Evolutionary conservation across 2,888 invertebrate species (phyloP).

Genomic region (Schrankia costaestrigalis): DNA sequence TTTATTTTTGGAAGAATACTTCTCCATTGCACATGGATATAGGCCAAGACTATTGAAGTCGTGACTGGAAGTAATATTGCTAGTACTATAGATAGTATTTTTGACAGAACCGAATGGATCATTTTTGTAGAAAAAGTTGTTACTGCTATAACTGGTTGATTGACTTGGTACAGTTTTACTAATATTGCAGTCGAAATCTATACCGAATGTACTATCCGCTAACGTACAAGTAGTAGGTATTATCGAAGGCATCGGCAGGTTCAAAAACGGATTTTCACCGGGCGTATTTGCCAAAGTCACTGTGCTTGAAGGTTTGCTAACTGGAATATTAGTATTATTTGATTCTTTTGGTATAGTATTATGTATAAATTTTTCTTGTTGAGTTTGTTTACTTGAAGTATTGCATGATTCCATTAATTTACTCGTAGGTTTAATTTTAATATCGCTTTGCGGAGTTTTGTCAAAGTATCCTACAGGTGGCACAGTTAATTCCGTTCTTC

Average conservation of each 20-base stretch:
- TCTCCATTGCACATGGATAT: slow-evolving; percentile 75
- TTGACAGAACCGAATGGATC: slow-evolving; percentile 67
- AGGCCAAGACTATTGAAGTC: slow-evolving; percentile 69
- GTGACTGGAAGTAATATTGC: slow-evolving; percentile 67
- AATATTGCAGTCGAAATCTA: slow-evolving; percentile 69
- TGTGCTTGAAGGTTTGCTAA: slow-evolving; percentile 39
- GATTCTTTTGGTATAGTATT: slow-evolving; percentile 40
- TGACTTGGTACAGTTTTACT: slow-evolving; percentile 56
- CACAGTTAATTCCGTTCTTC: slow-evolving; percentile 41
- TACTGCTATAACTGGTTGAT: slow-evolving; percentile 49
- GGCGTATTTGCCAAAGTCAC: slow-evolving; percentile 38
- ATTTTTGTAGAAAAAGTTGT: slow-evolving; percentile 68
- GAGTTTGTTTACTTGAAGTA: slow-evolving; percentile 42
- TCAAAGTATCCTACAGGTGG: slow-evolving; percentile 46
- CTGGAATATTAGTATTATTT: slow-evolving; percentile 11
- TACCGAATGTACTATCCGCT: slow-evolving; percentile 55
- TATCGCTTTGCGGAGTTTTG: slow-evolving; percentile 39
- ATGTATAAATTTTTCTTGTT: slow-evolving; percentile 47
- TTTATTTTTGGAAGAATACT: slow-evolving; percentile 68
- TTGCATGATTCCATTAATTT: slow-evolving; percentile 31
- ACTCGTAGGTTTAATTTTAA: slow-evolving; percentile 37
- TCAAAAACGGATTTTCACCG: slow-evolving; percentile 68
- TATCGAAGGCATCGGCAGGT: slow-evolving; percentile 60
- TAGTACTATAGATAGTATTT: slow-evolving; percentile 70
- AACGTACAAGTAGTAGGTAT: slow-evolving; percentile 55